Percentiles rank a stretch among this genome's conserved stretches.
phyloP scores from a whole-genome alignment of 2,113 vertebrate genomes.

The Limnothrissa miodon region DNA sequence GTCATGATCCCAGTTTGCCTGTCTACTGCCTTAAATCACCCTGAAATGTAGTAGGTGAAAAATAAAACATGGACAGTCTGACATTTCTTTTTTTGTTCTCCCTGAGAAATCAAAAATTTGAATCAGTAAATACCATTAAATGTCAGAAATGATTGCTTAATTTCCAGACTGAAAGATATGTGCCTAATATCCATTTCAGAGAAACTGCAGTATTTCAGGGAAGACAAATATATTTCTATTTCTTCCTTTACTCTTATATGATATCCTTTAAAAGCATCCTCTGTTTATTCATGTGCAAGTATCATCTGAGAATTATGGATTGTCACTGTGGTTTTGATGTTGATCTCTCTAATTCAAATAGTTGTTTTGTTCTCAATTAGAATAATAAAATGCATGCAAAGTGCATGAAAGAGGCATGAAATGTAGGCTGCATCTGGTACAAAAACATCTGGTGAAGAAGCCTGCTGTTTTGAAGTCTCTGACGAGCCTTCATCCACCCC shows the following conservation, averaged over 20 bases:
- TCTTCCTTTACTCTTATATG: too few relatives aligned
- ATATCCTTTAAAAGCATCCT: neutral
- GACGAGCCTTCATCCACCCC: neutral
- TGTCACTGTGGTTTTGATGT: conserved; percentile 2
- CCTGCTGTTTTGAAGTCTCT: neutral
- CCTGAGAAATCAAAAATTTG: conserved; percentile 1
- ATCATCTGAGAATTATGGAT: neutral
- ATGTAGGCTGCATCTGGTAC: neutral
- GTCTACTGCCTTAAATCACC: neutral
- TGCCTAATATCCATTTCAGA: conserved; percentile 8
- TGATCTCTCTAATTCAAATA: conserved; percentile 8
- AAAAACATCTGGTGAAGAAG: neutral
- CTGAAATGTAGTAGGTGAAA: neutral
- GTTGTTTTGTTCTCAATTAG: conserved; percentile 18
- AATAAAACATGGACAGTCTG: neutral
- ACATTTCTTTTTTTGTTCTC: neutral
- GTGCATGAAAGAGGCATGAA: neutral
- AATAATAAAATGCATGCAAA: neutral
- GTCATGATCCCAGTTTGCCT: neutral
- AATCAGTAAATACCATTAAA: neutral
- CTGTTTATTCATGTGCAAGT: neutral
- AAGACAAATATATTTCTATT: neutral
- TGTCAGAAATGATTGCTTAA: neutral
- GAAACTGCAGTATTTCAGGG: neutral
- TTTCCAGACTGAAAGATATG: neutral